Evolutionary conservation across 2,888 invertebrate species (phyloP).

Genomic region (Melanchra persicariae): DNA sequence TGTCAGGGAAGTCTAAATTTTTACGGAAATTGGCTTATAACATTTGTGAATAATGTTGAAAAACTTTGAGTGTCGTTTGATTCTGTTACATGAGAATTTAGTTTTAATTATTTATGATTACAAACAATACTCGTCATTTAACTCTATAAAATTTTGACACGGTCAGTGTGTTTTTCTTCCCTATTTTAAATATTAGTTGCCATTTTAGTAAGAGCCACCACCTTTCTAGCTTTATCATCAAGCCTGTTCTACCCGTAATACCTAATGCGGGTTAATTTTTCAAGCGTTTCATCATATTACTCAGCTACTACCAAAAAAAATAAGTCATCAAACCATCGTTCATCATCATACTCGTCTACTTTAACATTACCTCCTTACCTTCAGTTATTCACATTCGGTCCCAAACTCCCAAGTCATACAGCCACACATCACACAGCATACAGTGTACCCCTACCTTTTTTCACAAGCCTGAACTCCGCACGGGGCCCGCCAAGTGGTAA

Average conservation of each 20-base stretch:
- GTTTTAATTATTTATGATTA: too few relatives aligned
- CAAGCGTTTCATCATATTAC: not conserved
- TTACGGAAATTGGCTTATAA: not conserved
- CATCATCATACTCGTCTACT: not conserved
- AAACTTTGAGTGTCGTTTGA: not conserved
- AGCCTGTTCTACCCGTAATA: too few relatives aligned
- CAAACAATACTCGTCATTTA: too few relatives aligned
- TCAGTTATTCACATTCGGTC: not conserved
- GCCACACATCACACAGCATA: not conserved
- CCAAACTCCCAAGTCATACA: not conserved
- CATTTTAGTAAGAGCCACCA: too few relatives aligned
- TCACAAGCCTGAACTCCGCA: conserved; percentile 34
- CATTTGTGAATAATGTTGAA: not conserved
- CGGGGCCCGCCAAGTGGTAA: conserved; percentile 69
- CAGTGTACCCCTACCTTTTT: conserved; percentile 32
- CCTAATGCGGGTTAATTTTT: not conserved
- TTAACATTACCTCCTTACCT: too few relatives aligned
- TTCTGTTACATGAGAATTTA: not conserved
- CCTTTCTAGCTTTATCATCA: too few relatives aligned
- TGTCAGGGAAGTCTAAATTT: not conserved
- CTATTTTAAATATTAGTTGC: too few relatives aligned
- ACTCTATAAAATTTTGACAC: too few relatives aligned
- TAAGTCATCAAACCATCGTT: not conserved
- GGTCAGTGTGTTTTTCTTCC: too few relatives aligned
- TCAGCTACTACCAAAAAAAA: too few relatives aligned